Percentiles rank a stretch among this genome's conserved stretches.
Evolutionary conservation across 2,888 invertebrate species (phyloP).

Genomic region (Oxycera nigricornis): DNA sequence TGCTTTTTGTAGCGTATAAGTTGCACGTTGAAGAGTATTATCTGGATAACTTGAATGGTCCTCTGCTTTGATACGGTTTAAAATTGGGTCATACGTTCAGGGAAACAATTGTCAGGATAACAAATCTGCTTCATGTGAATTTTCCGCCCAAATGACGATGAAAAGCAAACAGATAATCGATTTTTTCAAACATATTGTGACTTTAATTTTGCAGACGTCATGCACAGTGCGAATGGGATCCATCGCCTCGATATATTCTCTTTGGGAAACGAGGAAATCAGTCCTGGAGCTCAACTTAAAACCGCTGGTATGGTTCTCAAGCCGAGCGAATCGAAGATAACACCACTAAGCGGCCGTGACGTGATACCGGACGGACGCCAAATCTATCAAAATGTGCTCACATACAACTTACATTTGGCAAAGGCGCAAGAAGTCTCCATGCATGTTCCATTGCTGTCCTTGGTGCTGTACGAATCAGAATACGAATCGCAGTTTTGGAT

Average conservation of each 20-base stretch:
- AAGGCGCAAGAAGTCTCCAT: conserved; percentile 85
- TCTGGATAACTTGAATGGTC: too few species aligned
- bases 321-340: conserved; percentile 81
- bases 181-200: background rate
- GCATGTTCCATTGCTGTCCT: conserved; percentile 80
- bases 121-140: too few species aligned
- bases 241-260: conserved; percentile 74
- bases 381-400: conserved; percentile 88
- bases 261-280: conserved; percentile 79
- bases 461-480: conserved; percentile 92
- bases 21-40: too few species aligned
- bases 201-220: conserved; percentile 62
- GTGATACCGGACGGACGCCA: conserved; percentile 86
- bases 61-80: too few species aligned
- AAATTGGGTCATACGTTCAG: too few species aligned
- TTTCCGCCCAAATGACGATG: too few species aligned
- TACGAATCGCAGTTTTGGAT: conserved; percentile 97
- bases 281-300: conserved; percentile 78
- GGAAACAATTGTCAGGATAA: too few species aligned
- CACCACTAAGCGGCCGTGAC: conserved; percentile 81
- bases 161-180: too few species aligned
- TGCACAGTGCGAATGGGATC: conserved; percentile 80
- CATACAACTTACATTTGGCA: conserved; percentile 82
- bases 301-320: conserved; percentile 77
- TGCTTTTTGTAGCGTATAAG: too few species aligned